Conservation (phyloP, 2,797 vertebrate species). For the Pipistrellus kuhlii region DNA sequence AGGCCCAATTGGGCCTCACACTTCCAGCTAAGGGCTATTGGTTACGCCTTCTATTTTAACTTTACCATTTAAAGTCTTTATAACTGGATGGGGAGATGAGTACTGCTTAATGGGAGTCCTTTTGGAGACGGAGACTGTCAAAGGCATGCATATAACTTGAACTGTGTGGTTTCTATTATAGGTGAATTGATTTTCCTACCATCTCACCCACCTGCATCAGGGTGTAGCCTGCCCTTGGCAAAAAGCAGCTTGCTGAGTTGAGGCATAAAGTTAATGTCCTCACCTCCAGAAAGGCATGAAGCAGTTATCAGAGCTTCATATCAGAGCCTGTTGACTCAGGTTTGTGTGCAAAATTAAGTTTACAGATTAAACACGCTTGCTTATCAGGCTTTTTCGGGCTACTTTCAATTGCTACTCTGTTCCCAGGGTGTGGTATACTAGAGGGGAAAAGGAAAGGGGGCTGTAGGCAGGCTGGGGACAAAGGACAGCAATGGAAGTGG, state of each 20-base stretch:
- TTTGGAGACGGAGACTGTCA: not conserved
- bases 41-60: not conserved
- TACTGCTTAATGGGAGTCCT: not conserved
- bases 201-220: not conserved
- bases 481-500: not conserved
- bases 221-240: not conserved
- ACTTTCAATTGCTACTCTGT: slow-evolving; percentile 46
- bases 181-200: not conserved
- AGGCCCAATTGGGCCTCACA: not conserved
- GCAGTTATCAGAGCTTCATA: not conserved
- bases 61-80: not conserved
- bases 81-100: not conserved
- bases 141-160: not conserved
- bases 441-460: not conserved
- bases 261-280: slow-evolving; percentile 9
- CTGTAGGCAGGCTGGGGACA: not conserved
- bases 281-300: not conserved
- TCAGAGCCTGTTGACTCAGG: slow-evolving; percentile 39
- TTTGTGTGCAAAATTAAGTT: slow-evolving; percentile 53
- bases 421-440: not conserved
- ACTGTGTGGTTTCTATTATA: not conserved
- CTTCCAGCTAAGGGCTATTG: not conserved
- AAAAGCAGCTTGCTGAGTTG: not conserved
- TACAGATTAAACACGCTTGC: slow-evolving; percentile 43
- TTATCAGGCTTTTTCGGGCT: slow-evolving; percentile 44